Evolutionary conservation across 2,113 vertebrate genomes (phyloP), one percentile per base, ranked within the genome.

Genomic region (Eulacestoma nigropectus): DNA sequence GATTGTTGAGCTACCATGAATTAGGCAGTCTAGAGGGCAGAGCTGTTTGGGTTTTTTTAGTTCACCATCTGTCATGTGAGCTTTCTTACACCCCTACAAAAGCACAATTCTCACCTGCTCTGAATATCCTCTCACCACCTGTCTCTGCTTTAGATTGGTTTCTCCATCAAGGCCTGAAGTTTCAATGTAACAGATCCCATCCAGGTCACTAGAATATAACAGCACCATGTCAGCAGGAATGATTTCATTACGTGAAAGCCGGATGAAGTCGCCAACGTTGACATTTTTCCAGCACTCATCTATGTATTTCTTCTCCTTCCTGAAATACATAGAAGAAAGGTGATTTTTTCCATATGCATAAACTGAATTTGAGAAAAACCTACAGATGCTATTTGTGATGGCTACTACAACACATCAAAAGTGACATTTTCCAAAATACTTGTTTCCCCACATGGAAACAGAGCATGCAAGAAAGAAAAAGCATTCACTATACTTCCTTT

Each of bases 171-270:
- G 98, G 93, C 99, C 98, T 46, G 99, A 98, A 0, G 99, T 99
- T 94, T 99, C 99, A 19, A 99, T 98, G 94, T 99, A 99, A 93
- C 99, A 99, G 89, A 99, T 97, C 17, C 99, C 99, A 80, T 98
- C 98, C 1, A 97, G 97, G 94, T 99, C 99, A 23, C 98, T 99
- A 10, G 99, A 99, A 88, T 98, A 98, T 23, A 99, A 97, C 94
- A 99, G 95, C 70, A 99, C 97, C 98, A 99, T 98, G 93, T 99
- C 99, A 60, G 99, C 99, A 60, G 99, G 99, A 92, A 99, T 98
- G 75, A 99, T 98, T 92, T 99, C 99, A 26, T 99, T 99, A 91
- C 99, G 98, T 42, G 98, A 98, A 63, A 99, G 98, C 29, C 97
- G 98, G 41, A 99, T 96, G 18, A 99, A 98, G 97, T 99, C 99